Evolutionary conservation across 2,113 vertebrate species (phyloP).

Genomic region (Pandion haliaetus): DNA sequence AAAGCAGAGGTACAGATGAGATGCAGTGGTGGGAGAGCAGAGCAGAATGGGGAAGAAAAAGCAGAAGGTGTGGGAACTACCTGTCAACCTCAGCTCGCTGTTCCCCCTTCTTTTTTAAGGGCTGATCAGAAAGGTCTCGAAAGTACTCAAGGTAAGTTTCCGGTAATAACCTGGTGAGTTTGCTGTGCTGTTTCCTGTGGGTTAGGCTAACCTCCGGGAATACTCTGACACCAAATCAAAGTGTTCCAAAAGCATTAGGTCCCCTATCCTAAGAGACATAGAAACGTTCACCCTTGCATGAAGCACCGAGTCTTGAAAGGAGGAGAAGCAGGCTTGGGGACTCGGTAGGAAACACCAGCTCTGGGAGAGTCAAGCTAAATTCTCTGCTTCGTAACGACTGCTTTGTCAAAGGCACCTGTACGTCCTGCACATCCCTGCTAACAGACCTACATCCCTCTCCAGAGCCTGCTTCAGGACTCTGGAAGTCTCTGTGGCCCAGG

Average conservation of each 20-base stretch:
- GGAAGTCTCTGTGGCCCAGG: background rate
- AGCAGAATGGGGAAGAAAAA: background rate
- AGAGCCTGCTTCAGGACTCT: background rate
- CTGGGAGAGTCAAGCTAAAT: background rate
- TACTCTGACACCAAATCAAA: background rate
- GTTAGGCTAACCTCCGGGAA: background rate
- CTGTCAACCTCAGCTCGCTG: background rate
- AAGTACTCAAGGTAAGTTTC: background rate
- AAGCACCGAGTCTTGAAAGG: background rate
- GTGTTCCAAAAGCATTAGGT: background rate
- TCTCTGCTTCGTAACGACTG: background rate
- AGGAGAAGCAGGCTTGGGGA: background rate
- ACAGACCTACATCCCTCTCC: background rate
- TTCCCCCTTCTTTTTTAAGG: background rate
- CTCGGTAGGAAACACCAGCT: background rate
- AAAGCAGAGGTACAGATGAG: background rate
- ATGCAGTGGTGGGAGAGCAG: background rate
- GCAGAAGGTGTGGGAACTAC: background rate
- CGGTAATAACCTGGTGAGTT: background rate
- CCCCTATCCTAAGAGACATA: accelerated
- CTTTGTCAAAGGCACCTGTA: background rate
- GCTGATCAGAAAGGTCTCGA: background rate
- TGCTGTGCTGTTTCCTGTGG: background rate
- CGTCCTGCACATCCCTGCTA: background rate
- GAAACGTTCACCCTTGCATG: background rate